Conservation (phyloP, 2,888 invertebrate species). For the Folsomia candida region DNA sequence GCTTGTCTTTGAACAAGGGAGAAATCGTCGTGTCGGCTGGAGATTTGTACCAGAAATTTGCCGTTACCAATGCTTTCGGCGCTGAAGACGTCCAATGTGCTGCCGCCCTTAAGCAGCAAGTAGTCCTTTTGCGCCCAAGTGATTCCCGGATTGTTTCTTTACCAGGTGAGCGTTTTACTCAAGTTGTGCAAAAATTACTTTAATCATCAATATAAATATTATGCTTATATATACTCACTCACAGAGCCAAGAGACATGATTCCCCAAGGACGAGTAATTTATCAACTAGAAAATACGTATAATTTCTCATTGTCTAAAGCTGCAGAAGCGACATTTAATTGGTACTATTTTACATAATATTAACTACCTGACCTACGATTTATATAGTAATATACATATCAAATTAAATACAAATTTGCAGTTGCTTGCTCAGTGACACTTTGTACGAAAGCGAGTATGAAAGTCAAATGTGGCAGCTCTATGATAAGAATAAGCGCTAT, state of each 20-base stretch:
- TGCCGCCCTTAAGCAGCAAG: conserved; percentile 71
- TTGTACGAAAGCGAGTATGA: conserved; percentile 95
- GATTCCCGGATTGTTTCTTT: conserved; percentile 74
- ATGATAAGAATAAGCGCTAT: conserved; percentile 83
- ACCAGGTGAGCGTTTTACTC: no score
- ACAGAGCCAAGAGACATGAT: conserved; percentile 74
- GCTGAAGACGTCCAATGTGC: conserved; percentile 76
- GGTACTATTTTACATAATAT: no score
- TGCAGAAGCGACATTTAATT: conserved; percentile 76
- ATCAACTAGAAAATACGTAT: conserved; percentile 84
- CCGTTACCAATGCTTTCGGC: conserved; percentile 66
- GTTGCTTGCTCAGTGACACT: conserved; percentile 76
- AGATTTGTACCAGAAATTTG: conserved; percentile 70
- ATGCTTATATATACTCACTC: no score
- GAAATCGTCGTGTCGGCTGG: conserved; percentile 70
- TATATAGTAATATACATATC: conserved; percentile 6
- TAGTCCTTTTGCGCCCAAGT: conserved; percentile 71
- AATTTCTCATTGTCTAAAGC: conserved; percentile 77
- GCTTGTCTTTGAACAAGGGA: conserved; percentile 64
- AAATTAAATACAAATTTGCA: conserved; percentile 7
- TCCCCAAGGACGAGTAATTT: conserved; percentile 83
- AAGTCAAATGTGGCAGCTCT: conserved; percentile 95
- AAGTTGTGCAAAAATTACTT: no score
- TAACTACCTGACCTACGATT: not conserved
- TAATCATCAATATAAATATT: no score